These are phyloP conservation scores for Corydoras sp. DNA, from an alignment of 2,113 vertebrate species.

Conservation along the genomic window DNA sequence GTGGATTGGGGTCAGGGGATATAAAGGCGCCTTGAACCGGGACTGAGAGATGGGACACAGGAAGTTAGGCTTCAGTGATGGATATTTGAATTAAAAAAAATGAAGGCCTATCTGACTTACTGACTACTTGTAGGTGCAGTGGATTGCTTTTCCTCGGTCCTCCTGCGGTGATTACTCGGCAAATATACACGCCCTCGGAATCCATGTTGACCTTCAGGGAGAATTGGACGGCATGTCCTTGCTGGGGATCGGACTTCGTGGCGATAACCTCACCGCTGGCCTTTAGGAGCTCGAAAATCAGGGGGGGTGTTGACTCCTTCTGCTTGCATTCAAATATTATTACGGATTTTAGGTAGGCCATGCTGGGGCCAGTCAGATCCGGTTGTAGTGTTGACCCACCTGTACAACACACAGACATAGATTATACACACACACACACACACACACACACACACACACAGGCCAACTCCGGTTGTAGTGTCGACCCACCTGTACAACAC, in stretches of 20 bases:
- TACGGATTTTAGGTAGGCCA: constrained; percentile 46
- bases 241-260: background rate
- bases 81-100: background rate
- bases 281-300: constrained; percentile 52
- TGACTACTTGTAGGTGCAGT: constrained; percentile 56
- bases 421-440: no score
- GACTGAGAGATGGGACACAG: constrained; percentile 39
- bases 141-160: constrained; percentile 46
- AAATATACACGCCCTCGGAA: constrained; percentile 57
- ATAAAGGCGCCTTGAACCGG: constrained; percentile 52
- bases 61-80: background rate
- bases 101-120: constrained; percentile 51
- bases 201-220: constrained; percentile 28
- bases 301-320: constrained; percentile 16
- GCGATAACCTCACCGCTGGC: background rate
- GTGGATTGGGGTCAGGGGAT: constrained; percentile 51
- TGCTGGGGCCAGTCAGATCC: constrained; percentile 53
- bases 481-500: no score
- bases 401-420: constrained; percentile 21
- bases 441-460: no score
- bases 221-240: constrained; percentile 35
- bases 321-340: constrained; percentile 50
- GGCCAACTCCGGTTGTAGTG: no score
- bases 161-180: constrained; percentile 35
- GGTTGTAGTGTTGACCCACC: constrained; percentile 41